These are phyloP conservation scores for Agrochola circellaris DNA, from an alignment of 2,888 invertebrate genomes.

Conservation along the genomic window DNA sequence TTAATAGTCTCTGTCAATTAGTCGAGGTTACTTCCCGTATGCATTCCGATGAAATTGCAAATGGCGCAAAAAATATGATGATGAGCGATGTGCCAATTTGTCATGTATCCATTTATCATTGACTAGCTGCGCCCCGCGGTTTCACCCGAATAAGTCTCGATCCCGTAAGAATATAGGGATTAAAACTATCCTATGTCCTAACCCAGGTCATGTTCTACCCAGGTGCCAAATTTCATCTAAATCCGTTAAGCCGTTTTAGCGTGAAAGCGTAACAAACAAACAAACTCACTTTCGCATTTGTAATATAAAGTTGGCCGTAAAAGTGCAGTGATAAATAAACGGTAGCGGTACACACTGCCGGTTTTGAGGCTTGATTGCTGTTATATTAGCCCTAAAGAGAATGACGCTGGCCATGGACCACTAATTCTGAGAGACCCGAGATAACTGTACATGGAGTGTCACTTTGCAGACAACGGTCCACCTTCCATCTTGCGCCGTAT, in stretches of 20 bases:
- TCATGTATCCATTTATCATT: conserved; percentile 14
- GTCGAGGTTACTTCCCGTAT: conserved; percentile 21
- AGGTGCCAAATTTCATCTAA: no score
- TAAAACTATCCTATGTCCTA: no score
- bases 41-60: conserved; percentile 3
- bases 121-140: not conserved
- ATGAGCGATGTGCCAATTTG: conserved; percentile 4
- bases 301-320: not conserved
- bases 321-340: conserved; percentile 9
- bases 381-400: conserved; percentile 4
- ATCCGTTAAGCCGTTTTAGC: no score
- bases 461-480: not conserved
- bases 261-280: no score
- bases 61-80: not conserved
- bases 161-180: no score
- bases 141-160: no score
- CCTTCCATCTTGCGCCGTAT: not conserved
- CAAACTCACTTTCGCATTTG: no score
- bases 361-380: not conserved
- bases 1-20: conserved; percentile 3
- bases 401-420: not conserved
- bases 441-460: not conserved
- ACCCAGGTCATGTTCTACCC: no score
- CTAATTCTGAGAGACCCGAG: not conserved
- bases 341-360: not conserved